phyloP scores from a whole-genome alignment of 2,888 invertebrate species.

The Linnaemya vulpina region DNA sequence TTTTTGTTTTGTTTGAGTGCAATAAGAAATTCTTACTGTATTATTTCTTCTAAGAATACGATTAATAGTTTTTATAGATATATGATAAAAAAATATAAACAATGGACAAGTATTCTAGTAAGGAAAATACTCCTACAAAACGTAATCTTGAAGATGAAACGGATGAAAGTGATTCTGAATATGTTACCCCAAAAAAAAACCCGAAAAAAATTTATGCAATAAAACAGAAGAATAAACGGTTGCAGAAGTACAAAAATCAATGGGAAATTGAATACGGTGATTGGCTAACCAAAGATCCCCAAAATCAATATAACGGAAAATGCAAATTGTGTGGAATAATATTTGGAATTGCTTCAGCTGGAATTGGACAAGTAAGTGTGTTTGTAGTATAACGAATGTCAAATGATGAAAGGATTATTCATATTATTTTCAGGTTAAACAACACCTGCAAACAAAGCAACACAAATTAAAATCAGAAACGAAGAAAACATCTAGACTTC shows the following conservation, averaged over 20 bases:
- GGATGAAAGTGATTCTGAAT: constrained; percentile 24
- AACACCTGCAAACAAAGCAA: constrained; percentile 32
- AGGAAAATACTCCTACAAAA: constrained; percentile 21
- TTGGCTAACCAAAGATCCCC: no score
- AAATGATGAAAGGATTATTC: constrained; percentile 12
- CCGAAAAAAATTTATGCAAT: constrained; percentile 20
- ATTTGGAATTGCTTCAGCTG: constrained; percentile 29
- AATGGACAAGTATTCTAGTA: constrained; percentile 15
- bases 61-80: neutral
- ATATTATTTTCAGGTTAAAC: constrained; percentile 24
- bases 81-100: constrained; percentile 19
- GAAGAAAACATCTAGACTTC: constrained; percentile 31
- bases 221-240: constrained; percentile 34
- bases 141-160: constrained; percentile 21
- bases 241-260: constrained; percentile 36
- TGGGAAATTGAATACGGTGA: constrained; percentile 22
- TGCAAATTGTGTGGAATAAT: no score
- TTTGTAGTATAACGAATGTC: constrained; percentile 8
- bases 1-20: constrained; percentile 29
- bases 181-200: constrained; percentile 26
- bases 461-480: constrained; percentile 12
- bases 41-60: no score
- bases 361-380: constrained; percentile 34
- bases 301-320: no score
- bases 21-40: constrained; percentile 10